Evolutionary conservation across 2,797 vertebrate genomes (phyloP).

Genomic region (Esox masquinongy): DNA sequence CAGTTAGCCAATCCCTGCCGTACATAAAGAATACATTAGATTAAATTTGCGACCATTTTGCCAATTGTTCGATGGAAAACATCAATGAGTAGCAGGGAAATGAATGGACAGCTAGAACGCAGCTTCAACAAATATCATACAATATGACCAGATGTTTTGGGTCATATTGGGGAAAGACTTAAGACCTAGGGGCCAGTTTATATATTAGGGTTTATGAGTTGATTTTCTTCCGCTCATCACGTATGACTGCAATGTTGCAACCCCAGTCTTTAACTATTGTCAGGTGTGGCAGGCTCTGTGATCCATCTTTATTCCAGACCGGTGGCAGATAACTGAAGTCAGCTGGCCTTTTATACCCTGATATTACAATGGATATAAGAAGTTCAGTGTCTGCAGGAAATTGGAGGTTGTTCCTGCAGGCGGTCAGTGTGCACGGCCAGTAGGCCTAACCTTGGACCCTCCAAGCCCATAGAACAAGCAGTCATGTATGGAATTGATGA

Average conservation of each 20-base stretch:
- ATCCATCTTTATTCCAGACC: conserved; percentile 52
- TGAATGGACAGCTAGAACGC: neutral
- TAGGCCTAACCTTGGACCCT: conserved; percentile 8
- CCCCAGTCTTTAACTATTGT: conserved; percentile 47
- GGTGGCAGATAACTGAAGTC: conserved; percentile 56
- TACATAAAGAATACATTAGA: conserved; percentile 25
- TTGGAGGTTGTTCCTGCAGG: conserved; percentile 55
- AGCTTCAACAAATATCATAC: conserved; percentile 31
- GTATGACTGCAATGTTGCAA: conserved; percentile 40
- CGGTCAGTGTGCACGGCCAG: conserved; percentile 28
- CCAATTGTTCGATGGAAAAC: conserved; percentile 38
- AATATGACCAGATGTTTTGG: neutral
- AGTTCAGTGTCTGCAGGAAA: conserved; percentile 63
- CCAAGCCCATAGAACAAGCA: conserved; percentile 13
- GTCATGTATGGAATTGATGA: conserved; percentile 10
- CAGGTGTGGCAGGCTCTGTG: conserved; percentile 55
- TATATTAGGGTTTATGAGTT: conserved; percentile 35
- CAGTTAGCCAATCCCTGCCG: neutral
- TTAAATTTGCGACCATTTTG: conserved; percentile 4
- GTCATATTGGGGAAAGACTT: neutral
- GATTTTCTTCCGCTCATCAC: conserved; percentile 53
- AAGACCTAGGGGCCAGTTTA: conserved; percentile 27
- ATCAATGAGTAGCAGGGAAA: conserved; percentile 26
- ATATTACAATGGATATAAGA: conserved; percentile 53
- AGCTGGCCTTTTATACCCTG: conserved; percentile 51